Evolutionary conservation across 2,113 vertebrate species (phyloP).

Genomic region (Petrocephalus zakoni): DNA sequence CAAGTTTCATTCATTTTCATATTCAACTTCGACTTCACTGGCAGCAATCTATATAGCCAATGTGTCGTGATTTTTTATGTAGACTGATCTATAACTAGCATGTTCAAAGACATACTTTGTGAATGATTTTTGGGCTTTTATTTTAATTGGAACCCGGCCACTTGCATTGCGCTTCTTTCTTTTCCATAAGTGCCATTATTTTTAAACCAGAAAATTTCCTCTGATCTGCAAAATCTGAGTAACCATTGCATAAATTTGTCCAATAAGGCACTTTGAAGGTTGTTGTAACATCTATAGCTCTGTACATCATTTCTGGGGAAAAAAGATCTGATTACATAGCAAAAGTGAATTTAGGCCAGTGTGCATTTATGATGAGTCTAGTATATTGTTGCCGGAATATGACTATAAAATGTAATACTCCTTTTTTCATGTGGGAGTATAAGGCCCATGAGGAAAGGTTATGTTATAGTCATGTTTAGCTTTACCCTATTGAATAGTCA

Average conservation of each 20-base stretch:
- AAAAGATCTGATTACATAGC: background rate
- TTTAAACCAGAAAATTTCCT: background rate
- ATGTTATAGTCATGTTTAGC: background rate
- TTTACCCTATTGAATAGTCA: background rate
- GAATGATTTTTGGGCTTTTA: background rate
- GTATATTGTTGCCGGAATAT: background rate
- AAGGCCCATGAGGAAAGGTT: background rate
- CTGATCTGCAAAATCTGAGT: background rate
- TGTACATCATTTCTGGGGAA: background rate
- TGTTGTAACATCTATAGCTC: background rate
- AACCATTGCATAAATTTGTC: background rate
- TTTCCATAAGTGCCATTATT: background rate
- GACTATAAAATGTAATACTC: background rate
- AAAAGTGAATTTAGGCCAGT: background rate
- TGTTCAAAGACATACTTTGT: background rate
- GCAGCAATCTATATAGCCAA: too few relatives aligned
- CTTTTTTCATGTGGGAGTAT: background rate
- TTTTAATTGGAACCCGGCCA: background rate
- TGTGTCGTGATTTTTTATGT: background rate
- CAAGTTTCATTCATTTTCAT: too few relatives aligned
- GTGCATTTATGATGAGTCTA: background rate
- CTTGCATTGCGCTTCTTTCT: background rate
- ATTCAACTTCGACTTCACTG: too few relatives aligned
- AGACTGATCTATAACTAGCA: background rate
- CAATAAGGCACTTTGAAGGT: background rate